Base-by-base conservation (phyloP, 2,797 vertebrate genomes). In the Salarias fasciatus region DNA sequence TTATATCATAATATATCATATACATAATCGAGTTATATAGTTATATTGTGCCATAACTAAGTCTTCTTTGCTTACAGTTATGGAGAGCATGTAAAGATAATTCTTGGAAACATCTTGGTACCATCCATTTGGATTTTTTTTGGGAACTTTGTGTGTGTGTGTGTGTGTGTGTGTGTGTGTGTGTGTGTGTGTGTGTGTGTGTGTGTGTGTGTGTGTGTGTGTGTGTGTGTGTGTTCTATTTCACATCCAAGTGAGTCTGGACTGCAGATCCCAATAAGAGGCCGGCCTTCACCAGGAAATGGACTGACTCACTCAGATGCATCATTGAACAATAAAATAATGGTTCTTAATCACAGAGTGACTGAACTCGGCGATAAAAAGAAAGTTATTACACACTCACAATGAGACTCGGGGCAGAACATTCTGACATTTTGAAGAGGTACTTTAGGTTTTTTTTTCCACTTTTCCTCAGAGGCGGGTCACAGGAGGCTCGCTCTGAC, bases 281-380 rank as follows among this genome's bases (percentile, higher is more conserved):
- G 18, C 18, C 18, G 18, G 24, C 18, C 2, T 18, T 24, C 18
- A 24, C 18, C 18, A 24, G 18, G 24, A 24, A 71, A 62, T 28
- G 28, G 51, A 55, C 30, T 36, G 5, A 63, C 57, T 58, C 63
- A 31, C 18, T 71, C 12, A 11, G 12, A 43, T 6, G 30, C 6
- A 47, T 58, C 28, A 35, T 44, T 51, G 18, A 52, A 59, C 18
- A 24, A 11, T 30, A 53, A 18, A 8, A 15, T 5, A 0, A 9
- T 38, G 7, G 5, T 24, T 6, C 1, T 42, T 24, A 11, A 51
- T 46, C n/a, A 53, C 2, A 14, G 5, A 64, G 28, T 56, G 14
- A 63, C 18, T 24, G 18, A 24, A 24, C 18, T 24, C 24, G 3
- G 18, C 24, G 18, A 24, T 24, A 3, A 24, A 24, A 24, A 24